Conservation (phyloP, 2,797 vertebrate species). For the Chaetophractus vellerosus region DNA sequence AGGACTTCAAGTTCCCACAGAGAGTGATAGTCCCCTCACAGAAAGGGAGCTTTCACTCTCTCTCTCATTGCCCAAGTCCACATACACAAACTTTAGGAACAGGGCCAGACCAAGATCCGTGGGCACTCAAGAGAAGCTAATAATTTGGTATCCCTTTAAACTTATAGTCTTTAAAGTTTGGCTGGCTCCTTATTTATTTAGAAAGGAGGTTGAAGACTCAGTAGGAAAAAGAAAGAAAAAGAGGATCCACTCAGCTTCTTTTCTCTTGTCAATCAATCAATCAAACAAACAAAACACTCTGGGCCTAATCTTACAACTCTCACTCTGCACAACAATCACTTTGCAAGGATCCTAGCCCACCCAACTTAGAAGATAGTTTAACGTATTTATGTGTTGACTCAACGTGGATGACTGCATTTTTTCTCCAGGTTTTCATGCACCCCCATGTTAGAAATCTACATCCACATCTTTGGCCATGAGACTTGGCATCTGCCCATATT, state of each 20-base stretch:
- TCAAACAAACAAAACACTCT: background rate
- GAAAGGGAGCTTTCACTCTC: background rate
- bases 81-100: slow-evolving; percentile 44
- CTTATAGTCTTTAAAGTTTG: slow-evolving; percentile 61
- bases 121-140: slow-evolving; percentile 63
- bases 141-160: slow-evolving; percentile 71
- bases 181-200: slow-evolving; percentile 50
- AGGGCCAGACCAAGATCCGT: slow-evolving; percentile 31
- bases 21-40: slow-evolving; percentile 10
- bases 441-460: background rate
- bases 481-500: background rate
- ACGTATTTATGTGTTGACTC: background rate
- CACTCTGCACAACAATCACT: background rate
- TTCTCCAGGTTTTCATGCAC: background rate
- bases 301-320: background rate
- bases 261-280: background rate
- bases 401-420: background rate
- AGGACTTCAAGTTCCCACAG: slow-evolving; percentile 44
- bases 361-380: background rate
- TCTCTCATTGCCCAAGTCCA: slow-evolving; percentile 10
- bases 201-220: slow-evolving; percentile 58
- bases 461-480: background rate
- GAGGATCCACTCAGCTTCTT: slow-evolving; percentile 24
- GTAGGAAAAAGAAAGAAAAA: slow-evolving; percentile 34
- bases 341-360: background rate